Base-by-base conservation (phyloP, 2,797 vertebrate genomes). In the Lacerta bilineata region DNA sequence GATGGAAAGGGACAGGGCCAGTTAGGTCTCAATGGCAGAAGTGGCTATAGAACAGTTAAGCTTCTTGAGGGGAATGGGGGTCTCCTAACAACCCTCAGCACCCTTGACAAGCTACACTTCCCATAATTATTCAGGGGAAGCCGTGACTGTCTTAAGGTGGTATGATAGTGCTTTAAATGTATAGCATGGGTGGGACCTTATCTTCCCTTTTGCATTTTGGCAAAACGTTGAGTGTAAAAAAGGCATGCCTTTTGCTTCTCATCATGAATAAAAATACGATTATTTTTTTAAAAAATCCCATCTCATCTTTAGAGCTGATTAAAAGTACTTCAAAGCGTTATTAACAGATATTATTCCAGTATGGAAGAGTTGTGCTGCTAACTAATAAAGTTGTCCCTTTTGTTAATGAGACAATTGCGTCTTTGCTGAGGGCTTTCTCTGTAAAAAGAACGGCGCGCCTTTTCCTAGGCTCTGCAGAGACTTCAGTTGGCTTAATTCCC, bases 401-500 rank as follows among this genome's bases (percentile, higher is more conserved):
- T 78, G 9, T 69, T 8, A 11, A 46, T 69, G 68, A 85, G 61
- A 77, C 20, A 90, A 85, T 41, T 90, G 88, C 91, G 85, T 89
- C 89, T 92, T 75, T 41, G 84, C 78, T n/a, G 59, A 90, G n/a
- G 79, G 80, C 83, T 90, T 86, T 29, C 46, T 86, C 0, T 85
- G 87, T 1, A 61, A 46, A 46, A 69, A 43, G 3, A 29, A 23
- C 87, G 41, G 50, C 33, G 75, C 69, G 64, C 89, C 6, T 0
- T 75, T 50, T 82, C 9, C 23, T 55, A n/a, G 61, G 83, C 72
- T 91, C 90, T 66, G 43, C 86, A 88, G 76, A 86, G n/a, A 77
- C 18, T 90, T 90, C 91, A 91, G 90, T 94, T 93, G 88, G 85
- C 76, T 88, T 80, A 3, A 15, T 90, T 92, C 93, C 88, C 89